Evolutionary conservation across 1,140 invertebrate genomes (phyloP).

Genomic region (Dufourea novaeangliae): DNA sequence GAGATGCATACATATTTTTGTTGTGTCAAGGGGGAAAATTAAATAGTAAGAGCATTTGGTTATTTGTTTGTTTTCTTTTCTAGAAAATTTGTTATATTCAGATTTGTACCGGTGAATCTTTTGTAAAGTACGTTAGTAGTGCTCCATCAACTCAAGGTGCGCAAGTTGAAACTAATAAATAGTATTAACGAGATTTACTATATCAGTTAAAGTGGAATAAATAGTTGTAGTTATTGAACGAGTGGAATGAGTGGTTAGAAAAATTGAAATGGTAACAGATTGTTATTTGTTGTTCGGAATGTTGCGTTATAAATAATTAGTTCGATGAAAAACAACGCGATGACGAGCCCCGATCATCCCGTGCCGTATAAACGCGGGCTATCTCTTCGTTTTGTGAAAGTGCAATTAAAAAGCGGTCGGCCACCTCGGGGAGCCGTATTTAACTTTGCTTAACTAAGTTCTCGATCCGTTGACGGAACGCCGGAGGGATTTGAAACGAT

Average conservation of each 20-base stretch:
- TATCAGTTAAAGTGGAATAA: neutral
- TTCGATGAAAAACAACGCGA: constrained; percentile 4
- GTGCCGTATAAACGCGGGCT: constrained; percentile 18
- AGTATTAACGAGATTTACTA: too few species aligned
- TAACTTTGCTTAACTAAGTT: constrained; percentile 82
- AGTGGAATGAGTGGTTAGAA: too few species aligned
- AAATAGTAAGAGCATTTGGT: too few species aligned
- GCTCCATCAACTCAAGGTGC: too few species aligned
- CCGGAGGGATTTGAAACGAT: constrained; percentile 72
- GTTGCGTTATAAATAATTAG: neutral
- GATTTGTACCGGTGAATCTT: too few species aligned
- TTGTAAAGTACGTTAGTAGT: too few species aligned
- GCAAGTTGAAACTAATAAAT: too few species aligned
- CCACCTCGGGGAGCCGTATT: constrained; percentile 80
- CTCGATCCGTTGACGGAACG: constrained; percentile 76
- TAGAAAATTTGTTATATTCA: too few species aligned
- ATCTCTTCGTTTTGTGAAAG: constrained; percentile 73
- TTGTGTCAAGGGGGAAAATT: too few species aligned
- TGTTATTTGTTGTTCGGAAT: neutral
- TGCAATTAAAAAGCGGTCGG: constrained; percentile 80
- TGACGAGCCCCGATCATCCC: neutral
- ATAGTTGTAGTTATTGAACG: too few species aligned
- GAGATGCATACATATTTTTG: too few species aligned
- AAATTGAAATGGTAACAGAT: neutral
- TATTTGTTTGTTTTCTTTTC: too few species aligned